Evolutionary conservation across 2,888 invertebrate genomes (phyloP).

Genomic region (Alcis repandata): DNA sequence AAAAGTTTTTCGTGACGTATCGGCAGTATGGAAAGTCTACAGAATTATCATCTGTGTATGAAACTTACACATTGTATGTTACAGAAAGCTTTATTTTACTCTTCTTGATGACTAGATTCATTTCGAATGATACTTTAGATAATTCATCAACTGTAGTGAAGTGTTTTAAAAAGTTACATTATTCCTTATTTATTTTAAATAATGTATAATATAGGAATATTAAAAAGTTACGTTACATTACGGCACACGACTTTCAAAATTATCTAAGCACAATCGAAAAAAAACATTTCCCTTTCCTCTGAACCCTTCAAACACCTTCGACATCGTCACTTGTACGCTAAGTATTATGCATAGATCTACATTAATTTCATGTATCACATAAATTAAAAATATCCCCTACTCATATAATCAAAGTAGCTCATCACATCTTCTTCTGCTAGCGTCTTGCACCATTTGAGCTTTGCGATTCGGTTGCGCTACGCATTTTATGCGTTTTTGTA

Average conservation of each 20-base stretch:
- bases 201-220: neutral
- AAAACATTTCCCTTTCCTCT: conserved; percentile 19
- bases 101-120: conserved; percentile 31
- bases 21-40: neutral
- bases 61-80: conserved; percentile 2
- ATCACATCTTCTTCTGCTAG: conserved; percentile 6
- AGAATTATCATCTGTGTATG: conserved; percentile 9
- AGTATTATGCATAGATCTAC: neutral
- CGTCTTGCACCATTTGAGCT: neutral
- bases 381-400: conserved; percentile 23
- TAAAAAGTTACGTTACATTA: neutral
- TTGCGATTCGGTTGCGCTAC: neutral
- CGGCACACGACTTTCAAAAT: neutral
- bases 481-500: neutral
- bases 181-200: neutral
- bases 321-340: conserved; percentile 8
- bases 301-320: neutral
- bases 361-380: conserved; percentile 40
- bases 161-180: conserved; percentile 2
- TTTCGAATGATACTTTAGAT: conserved; percentile 16
- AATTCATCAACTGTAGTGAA: too few relatives aligned
- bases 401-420: conserved; percentile 27
- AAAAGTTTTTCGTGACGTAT: conserved; percentile 3
- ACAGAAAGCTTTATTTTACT: conserved; percentile 15
- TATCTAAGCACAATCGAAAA: conserved; percentile 17